These are phyloP conservation scores for Carterocephalus palaemon DNA, from an alignment of 2,888 invertebrate genomes.

Conservation along the genomic window DNA sequence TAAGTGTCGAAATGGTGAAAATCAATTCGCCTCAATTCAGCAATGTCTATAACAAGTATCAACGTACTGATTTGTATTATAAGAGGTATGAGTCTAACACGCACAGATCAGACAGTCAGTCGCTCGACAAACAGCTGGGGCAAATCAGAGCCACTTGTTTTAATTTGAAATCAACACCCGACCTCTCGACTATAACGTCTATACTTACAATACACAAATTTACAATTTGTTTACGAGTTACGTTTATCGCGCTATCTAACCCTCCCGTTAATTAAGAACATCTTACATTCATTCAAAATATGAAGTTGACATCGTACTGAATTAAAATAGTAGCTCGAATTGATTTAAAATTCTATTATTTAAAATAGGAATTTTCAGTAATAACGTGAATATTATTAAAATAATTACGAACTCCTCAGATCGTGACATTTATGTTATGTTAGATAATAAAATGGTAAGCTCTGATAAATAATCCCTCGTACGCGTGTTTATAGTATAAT, in stretches of 20 bases:
- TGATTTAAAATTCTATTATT: slow-evolving; percentile 3
- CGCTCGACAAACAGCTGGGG: too few species aligned
- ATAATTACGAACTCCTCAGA: neutral
- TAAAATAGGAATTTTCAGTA: slow-evolving; percentile 14
- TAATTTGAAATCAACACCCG: neutral
- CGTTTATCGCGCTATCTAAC: slow-evolving; percentile 12
- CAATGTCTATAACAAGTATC: too few species aligned
- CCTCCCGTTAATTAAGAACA: neutral
- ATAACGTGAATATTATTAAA: slow-evolving; percentile 2
- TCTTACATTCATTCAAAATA: slow-evolving; percentile 8
- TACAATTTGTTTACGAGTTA: slow-evolving; percentile 9
- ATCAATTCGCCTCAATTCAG: too few species aligned
- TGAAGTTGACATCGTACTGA: neutral
- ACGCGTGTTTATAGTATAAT: slow-evolving; percentile 11
- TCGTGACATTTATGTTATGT: slow-evolving; percentile 1
- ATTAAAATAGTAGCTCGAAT: slow-evolving; percentile 2
- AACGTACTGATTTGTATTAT: too few species aligned
- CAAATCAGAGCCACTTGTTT: neutral
- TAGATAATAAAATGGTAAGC: neutral
- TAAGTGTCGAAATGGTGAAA: too few species aligned
- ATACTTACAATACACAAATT: slow-evolving; percentile 21
- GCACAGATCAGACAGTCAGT: too few species aligned
- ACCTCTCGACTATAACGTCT: slow-evolving; percentile 1
- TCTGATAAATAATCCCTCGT: slow-evolving; percentile 8
- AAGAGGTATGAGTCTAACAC: too few species aligned